Evolutionary conservation across 2,888 invertebrate species (phyloP).

Genomic region (Calameuta filiformis): DNA sequence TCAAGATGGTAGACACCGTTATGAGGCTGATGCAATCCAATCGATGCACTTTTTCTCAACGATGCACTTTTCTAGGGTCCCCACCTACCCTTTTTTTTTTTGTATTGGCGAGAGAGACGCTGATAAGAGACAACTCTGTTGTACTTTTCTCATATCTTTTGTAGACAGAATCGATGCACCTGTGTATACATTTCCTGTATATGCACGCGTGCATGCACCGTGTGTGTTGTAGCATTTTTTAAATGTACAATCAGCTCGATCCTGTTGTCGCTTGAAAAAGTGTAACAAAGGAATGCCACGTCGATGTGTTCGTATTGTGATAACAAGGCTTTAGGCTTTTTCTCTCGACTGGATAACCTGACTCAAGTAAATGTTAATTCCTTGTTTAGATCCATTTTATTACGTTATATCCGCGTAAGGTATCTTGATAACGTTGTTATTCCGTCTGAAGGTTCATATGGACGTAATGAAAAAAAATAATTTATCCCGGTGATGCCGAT

Average conservation of each 20-base stretch:
- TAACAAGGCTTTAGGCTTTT: neutral
- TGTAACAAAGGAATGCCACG: neutral
- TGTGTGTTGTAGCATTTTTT: neutral
- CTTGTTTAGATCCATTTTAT: neutral
- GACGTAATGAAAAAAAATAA: neutral
- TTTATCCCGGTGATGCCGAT: neutral
- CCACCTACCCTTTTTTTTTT: too few species aligned
- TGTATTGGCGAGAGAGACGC: neutral
- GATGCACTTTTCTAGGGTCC: neutral
- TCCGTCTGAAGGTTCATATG: neutral
- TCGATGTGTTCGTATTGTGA: neutral
- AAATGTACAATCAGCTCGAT: neutral
- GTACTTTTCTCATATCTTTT: neutral
- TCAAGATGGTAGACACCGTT: neutral
- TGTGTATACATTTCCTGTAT: neutral
- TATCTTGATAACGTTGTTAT: too few species aligned
- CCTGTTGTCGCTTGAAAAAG: neutral
- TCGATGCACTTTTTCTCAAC: neutral
- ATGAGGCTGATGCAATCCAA: neutral
- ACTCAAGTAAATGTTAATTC: neutral
- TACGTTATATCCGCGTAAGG: too few species aligned
- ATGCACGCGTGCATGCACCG: neutral
- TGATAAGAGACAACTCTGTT: neutral
- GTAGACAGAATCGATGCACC: neutral
- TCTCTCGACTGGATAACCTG: neutral